Base-by-base conservation (phyloP, 2,888 invertebrate genomes). In the Galeopsomyia nigrocyanea region DNA sequence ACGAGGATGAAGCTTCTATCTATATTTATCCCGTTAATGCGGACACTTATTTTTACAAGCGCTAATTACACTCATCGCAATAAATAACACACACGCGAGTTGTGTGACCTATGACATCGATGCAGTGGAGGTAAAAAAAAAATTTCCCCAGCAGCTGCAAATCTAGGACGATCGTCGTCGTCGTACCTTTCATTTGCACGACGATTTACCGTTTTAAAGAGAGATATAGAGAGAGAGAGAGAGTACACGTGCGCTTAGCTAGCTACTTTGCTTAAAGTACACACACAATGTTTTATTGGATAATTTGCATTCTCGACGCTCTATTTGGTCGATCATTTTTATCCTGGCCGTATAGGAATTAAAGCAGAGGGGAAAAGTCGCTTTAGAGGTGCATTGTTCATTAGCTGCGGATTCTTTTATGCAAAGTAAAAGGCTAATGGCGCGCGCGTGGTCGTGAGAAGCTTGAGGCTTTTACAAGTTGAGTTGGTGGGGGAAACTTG, bases 231-330 rank as follows among this genome's bases (percentile, higher is more conserved):
- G 47, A 31, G 39, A n/a, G n/a, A n/a, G n/a, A n/a, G n/a, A n/a
- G n/a, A 39, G 19, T n/a, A 61, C 60, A 61, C 61, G 65, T 50
- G 65, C 60, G 21, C 13, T 10, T 57, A n/a, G 39, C 39, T 10
- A 39, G 10, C 13, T 39, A 14, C 47, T 58, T 47, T 26, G 26
- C 26, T 26, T 22, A 57, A 51, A 46, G 3, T 39, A 39, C 39
- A 39, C 5, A 39, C 19, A 51, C 64, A 69, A 68, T 68, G 62
- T 47, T 22, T 64, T 70, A 61, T 61, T 65, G 60, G 53, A 71
- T 26, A 66, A 71, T 71, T 66, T 70, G 65, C 70, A 70, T 70
- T 70, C 65, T 21, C 31, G 57, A 47, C 14, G 10, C 49, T 66
- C 50, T 66, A 31, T 50, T 57, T 31, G 57, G 16, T 39, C 56